Percentiles rank a stretch among this genome's conserved stretches.
Evolutionary conservation across 2,797 vertebrate genomes (phyloP).

Genomic region (Oryzias sinensis): DNA sequence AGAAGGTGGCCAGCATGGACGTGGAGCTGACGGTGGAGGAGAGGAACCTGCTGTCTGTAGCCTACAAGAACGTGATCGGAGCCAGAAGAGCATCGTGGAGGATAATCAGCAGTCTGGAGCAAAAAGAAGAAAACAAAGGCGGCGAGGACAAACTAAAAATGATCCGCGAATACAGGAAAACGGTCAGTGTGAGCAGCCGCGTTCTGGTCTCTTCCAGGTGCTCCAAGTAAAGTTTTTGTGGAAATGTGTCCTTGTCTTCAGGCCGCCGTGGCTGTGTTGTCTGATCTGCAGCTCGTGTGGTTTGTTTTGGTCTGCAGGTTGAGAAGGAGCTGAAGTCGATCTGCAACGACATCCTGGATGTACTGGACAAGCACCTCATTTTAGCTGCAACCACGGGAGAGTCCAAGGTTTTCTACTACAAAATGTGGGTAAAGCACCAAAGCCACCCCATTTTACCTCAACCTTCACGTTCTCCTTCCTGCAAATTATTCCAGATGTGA

Average conservation of each 20-base stretch:
- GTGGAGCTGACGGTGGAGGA: slow-evolving; percentile 94
- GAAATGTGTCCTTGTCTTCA: neutral
- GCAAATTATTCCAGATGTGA: too few relatives aligned
- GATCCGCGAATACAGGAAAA: slow-evolving; percentile 95
- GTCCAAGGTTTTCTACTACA: slow-evolving; percentile 99
- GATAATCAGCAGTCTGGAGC: slow-evolving; percentile 98
- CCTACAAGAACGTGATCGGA: slow-evolving; percentile 33
- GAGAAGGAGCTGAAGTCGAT: slow-evolving; percentile 93
- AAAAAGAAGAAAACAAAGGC: slow-evolving; percentile 97
- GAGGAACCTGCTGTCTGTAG: slow-evolving; percentile 73
- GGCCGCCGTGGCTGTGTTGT: neutral
- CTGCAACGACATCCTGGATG: slow-evolving; percentile 98
- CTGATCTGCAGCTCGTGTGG: neutral
- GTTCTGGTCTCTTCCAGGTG: too few relatives aligned
- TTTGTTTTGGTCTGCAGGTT: slow-evolving; percentile 53
- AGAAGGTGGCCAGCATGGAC: slow-evolving; percentile 92
- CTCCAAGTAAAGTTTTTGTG: too few relatives aligned
- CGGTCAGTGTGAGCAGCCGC: slow-evolving; percentile 75
- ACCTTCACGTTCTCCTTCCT: neutral
- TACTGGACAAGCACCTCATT: slow-evolving; percentile 99
- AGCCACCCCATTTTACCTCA: neutral
- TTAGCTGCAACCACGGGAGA: slow-evolving; percentile 91
- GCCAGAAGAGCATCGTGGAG: slow-evolving; percentile 97
- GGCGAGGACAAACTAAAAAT: slow-evolving; percentile 94
- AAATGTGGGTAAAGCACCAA: slow-evolving; percentile 85